Evolutionary conservation across 2,888 invertebrate genomes (phyloP), one percentile per base, ranked within the genome.

Genomic region (Drosophila falleni): DNA sequence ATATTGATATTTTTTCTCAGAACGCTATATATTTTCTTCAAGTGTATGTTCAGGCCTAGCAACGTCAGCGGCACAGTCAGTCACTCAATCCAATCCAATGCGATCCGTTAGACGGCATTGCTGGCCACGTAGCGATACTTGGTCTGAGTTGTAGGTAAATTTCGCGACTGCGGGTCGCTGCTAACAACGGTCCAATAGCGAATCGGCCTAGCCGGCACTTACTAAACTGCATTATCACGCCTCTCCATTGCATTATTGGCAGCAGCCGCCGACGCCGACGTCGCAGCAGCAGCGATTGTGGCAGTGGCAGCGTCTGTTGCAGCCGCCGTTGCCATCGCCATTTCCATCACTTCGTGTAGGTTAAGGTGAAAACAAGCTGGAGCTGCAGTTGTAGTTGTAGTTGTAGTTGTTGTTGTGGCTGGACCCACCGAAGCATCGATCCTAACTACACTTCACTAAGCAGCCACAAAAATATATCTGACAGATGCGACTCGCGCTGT

Each of bases 201-300:
- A 67, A 55, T 60, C 73, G 54, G 54, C 49, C 47, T 42, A 47
- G 61, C 86, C 78, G 69, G 89, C 89, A 84, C 80, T 89, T 80
- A 87, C 87, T 85, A 87, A 87, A 89, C 89, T 87, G 86, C 86
- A 87, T 84, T 87, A 89, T 87, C 89, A 87, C 86, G 87, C 89
- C 86, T 89, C 86, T 89, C 88, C 83, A 70, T 86, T 78, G 89
- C 89, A 86, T 89, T 84, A 84, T 84, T 84, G 88, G 88, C 88
- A 85, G 85, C 87, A 58, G 74, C 53, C 46, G 55, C 31, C 11
- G 74, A 49, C 46, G 51, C 65, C 26, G 64, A 62, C 50, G 55
- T 19, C 9, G 59, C 53, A 47, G 65, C 59, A 11, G 58, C 10
- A 29, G 53, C 49, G 29, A 4, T 8, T 29, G 29, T 29, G 5